These are phyloP conservation scores for Octonoba sinensis DNA, from an alignment of 2,888 invertebrate species.

Conservation along the genomic window DNA sequence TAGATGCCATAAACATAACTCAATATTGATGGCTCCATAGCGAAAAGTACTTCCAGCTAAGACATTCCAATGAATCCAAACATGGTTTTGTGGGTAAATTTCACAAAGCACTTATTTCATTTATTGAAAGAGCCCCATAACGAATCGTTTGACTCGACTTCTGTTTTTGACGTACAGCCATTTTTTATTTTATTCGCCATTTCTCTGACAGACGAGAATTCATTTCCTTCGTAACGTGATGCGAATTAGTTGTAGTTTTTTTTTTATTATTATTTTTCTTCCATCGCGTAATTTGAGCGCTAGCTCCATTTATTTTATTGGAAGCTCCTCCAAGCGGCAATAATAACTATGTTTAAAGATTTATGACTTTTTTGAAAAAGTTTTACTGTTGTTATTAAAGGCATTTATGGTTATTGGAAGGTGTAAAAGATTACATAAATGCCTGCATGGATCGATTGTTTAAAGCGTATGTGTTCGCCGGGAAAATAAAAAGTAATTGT, in stretches of 20 bases:
- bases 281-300: constrained; percentile 55
- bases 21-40: too few species aligned
- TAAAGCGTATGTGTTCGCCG: too few species aligned
- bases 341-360: constrained; percentile 64
- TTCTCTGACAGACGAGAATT: constrained; percentile 57
- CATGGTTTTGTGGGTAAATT: too few species aligned
- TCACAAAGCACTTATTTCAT: constrained; percentile 20
- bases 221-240: constrained; percentile 60
- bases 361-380: constrained; percentile 45
- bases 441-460: not conserved
- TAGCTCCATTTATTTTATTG: constrained; percentile 62
- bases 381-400: constrained; percentile 43
- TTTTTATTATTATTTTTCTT: constrained; percentile 17
- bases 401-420: constrained; percentile 52
- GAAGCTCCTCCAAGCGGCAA: constrained; percentile 58
- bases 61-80: too few species aligned
- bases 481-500: too few species aligned
- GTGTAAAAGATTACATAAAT: constrained; percentile 22
- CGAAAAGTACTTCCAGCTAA: too few species aligned
- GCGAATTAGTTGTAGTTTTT: constrained; percentile 59
- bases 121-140: constrained; percentile 42
- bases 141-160: constrained; percentile 43
- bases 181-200: constrained; percentile 48
- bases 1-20: too few species aligned
- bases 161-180: constrained; percentile 55